These are phyloP conservation scores for Stictonetta naevosa DNA, from an alignment of 2,113 vertebrate genomes.

Conservation along the genomic window DNA sequence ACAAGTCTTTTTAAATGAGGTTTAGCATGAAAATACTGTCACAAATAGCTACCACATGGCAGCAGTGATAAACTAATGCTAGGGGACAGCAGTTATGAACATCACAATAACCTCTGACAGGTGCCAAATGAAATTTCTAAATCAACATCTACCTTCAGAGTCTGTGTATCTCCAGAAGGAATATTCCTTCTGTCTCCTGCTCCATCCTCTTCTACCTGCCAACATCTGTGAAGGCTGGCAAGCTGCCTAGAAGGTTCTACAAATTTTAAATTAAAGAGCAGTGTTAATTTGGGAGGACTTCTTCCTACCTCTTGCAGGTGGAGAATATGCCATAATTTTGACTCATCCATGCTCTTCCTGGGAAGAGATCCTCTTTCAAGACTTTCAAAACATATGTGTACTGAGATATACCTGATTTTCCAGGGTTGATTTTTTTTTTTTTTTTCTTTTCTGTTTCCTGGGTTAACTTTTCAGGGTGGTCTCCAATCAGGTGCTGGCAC, in stretches of 20 bases:
- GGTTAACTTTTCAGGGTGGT: background rate
- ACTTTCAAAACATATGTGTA: background rate
- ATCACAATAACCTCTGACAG: background rate
- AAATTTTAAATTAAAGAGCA: background rate
- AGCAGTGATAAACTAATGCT: background rate
- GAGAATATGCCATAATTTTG: background rate
- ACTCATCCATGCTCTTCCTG: background rate
- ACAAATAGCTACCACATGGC: background rate
- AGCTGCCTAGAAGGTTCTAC: background rate
- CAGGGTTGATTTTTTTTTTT: background rate
- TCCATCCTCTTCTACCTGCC: constrained; percentile 23
- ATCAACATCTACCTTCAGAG: background rate
- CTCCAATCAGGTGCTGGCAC: background rate
- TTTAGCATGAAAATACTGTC: background rate
- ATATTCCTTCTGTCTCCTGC: background rate
- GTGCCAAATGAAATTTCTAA: background rate
- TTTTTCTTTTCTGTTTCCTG: background rate
- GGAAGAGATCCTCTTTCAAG: background rate
- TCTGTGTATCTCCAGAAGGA: background rate
- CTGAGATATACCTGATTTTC: background rate
- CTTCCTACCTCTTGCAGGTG: background rate
- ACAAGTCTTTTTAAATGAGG: background rate
- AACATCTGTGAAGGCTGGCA: background rate
- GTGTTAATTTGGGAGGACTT: constrained; percentile 7
- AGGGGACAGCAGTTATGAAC: background rate